These are phyloP conservation scores for Ceyx cyanopectus DNA, from an alignment of 2,113 vertebrate species.

Conservation along the genomic window DNA sequence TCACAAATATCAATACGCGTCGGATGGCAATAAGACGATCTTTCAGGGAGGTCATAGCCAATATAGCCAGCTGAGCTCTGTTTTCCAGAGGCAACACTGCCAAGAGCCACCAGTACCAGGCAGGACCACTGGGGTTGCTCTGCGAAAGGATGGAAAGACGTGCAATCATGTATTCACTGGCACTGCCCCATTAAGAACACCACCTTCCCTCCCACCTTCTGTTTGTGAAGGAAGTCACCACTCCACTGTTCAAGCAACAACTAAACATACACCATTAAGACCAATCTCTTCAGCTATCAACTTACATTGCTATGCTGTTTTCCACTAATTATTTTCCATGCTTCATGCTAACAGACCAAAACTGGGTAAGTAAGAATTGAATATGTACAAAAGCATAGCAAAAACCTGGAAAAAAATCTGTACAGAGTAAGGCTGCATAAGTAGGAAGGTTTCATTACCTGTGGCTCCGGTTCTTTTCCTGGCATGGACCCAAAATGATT, in stretches of 20 bases:
- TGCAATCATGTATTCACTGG: background rate
- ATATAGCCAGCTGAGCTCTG: conserved; percentile 90
- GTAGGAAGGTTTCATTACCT: conserved; percentile 76
- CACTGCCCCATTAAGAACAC: background rate
- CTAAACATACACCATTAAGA: background rate
- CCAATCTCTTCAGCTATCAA: background rate
- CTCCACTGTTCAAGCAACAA: background rate
- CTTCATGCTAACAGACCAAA: background rate
- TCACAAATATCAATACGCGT: conserved; percentile 89
- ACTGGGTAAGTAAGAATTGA: background rate
- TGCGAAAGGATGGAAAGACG: conserved; percentile 51
- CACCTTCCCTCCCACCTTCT: background rate
- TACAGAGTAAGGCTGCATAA: background rate
- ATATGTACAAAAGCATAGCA: background rate
- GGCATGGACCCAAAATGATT: conserved; percentile 93
- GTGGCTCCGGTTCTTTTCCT: conserved; percentile 86
- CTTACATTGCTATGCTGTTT: background rate
- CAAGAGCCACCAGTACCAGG: conserved; percentile 95
- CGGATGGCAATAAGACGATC: conserved; percentile 89
- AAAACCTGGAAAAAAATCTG: background rate
- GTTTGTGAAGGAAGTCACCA: background rate
- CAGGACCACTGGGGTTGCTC: conserved; percentile 87
- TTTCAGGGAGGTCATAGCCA: conserved; percentile 90
- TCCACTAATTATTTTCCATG: background rate
- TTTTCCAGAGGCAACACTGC: conserved; percentile 89